Evolutionary conservation across 2,888 invertebrate species (phyloP).

Genomic region (Cantharis rustica): DNA sequence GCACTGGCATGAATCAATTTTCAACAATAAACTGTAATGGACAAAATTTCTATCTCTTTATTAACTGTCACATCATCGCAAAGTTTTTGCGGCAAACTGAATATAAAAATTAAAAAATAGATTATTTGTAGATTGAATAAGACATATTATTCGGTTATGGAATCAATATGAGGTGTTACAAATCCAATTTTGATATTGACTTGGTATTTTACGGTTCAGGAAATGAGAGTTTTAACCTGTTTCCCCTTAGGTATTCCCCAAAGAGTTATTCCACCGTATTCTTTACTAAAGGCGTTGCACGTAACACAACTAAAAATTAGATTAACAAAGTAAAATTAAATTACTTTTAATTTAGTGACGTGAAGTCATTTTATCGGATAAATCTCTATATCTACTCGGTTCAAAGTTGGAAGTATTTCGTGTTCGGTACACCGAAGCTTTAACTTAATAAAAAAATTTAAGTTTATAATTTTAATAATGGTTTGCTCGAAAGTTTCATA

Average conservation of each 20-base stretch:
- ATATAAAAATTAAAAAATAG: not conserved
- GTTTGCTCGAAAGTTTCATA: not conserved
- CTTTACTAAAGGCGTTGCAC: conserved; percentile 1
- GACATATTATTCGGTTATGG: conserved; percentile 11
- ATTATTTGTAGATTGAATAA: not conserved
- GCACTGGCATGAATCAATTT: not conserved
- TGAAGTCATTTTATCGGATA: not conserved
- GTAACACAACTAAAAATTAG: not conserved
- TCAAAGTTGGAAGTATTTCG: not conserved
- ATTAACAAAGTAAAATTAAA: not conserved
- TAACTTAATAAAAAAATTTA: not conserved
- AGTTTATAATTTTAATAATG: not conserved
- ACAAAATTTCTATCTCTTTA: not conserved
- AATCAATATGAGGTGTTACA: conserved; percentile 16
- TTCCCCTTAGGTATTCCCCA: conserved; percentile 16
- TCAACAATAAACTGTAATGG: not conserved
- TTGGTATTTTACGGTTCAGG: conserved; percentile 9
- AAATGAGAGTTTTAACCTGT: conserved; percentile 24
- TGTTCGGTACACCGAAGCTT: not conserved
- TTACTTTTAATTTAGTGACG: not conserved
- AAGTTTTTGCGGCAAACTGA: not conserved
- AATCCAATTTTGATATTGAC: conserved; percentile 21
- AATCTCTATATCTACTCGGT: not conserved
- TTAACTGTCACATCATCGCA: not conserved
- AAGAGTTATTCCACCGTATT: conserved; percentile 2